A percentile compares a stretch with the other conserved stretches of the same genome.
Evolutionary conservation across 2,888 invertebrate genomes (phyloP).

Genomic region (Drosophila multiciliata): DNA sequence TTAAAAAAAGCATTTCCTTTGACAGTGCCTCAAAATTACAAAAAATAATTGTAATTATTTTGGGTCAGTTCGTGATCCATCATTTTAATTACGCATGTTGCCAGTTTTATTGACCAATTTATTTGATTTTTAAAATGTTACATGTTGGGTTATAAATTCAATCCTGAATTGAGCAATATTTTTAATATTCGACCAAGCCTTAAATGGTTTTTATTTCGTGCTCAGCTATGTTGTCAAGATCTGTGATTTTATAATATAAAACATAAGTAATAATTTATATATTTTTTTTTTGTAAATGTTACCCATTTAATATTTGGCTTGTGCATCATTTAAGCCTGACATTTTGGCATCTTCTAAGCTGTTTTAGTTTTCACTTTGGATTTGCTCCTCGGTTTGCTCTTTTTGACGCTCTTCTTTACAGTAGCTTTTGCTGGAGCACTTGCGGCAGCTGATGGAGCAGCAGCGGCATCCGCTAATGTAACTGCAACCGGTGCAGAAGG

Average conservation of each 20-base stretch:
- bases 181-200: not conserved
- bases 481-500: not conserved
- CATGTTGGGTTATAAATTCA: not conserved
- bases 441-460: not conserved
- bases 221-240: not conserved
- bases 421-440: not conserved
- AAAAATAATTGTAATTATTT: not conserved
- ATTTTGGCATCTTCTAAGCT: not conserved
- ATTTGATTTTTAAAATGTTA: not conserved
- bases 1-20: not conserved
- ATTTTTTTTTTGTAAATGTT: not conserved
- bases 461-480: not conserved
- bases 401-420: constrained; percentile 26
- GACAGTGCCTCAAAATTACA: not conserved
- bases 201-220: not conserved
- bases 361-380: constrained; percentile 40
- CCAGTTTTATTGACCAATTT: not conserved
- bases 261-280: not conserved
- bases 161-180: not conserved
- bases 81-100: not conserved
- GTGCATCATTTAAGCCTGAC: constrained; percentile 1
- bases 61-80: not conserved
- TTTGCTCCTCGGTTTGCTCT: constrained; percentile 36
- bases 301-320: not conserved
- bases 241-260: no score